These are phyloP conservation scores for Paramormyrops hopkinsi DNA, from an alignment of 2,797 vertebrate species.

Conservation along the genomic window DNA sequence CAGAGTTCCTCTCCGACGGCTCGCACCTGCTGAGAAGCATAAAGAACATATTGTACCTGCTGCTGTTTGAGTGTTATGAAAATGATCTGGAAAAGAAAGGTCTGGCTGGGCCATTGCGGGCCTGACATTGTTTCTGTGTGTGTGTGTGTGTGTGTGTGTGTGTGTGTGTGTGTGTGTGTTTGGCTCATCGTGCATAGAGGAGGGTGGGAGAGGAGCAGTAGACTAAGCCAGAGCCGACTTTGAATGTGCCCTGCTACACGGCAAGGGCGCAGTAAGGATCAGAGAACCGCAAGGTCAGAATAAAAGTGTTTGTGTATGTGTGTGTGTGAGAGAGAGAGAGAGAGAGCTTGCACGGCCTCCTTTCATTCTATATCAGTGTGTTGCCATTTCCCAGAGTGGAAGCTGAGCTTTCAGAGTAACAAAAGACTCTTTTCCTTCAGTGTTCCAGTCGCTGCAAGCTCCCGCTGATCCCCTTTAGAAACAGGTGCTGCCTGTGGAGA, in stretches of 20 bases:
- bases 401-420: neutral
- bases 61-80: neutral
- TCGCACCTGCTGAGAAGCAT: neutral
- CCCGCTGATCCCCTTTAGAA: conserved; percentile 7
- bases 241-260: neutral
- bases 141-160: neutral
- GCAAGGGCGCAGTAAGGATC: neutral
- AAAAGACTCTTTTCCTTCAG: conserved; percentile 12
- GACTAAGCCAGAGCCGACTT: neutral
- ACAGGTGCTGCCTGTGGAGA: neutral
- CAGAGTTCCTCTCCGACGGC: neutral
- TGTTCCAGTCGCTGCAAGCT: neutral
- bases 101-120: neutral
- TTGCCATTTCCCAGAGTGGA: conserved; percentile 15
- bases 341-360: neutral
- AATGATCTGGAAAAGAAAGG: neutral
- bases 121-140: neutral
- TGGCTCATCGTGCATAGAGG: neutral
- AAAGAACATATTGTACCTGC: conserved; percentile 11
- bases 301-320: neutral
- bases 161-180: neutral
- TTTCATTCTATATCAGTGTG: conserved; percentile 11
- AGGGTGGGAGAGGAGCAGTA: neutral
- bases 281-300: neutral
- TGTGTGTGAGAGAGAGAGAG: neutral